Base-by-base conservation (phyloP, 2,888 invertebrate species). In the Limnephilus rhombicus region DNA sequence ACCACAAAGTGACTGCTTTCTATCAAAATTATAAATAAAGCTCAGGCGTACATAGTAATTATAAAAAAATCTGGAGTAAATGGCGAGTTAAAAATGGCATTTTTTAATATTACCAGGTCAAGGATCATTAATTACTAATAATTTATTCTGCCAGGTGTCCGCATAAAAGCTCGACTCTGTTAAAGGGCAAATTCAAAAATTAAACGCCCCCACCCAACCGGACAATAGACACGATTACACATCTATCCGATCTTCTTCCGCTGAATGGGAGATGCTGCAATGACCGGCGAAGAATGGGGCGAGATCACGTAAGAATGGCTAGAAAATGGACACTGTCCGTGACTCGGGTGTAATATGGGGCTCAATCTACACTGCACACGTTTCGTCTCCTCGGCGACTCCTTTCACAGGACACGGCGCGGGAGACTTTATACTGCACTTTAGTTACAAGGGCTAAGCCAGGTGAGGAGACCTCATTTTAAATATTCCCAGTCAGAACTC, bases 321-420 rank as follows among this genome's bases (percentile, higher is more conserved):
- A 53, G 85, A 90, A 83, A 90, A 90, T 90, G 85, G 90, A 85
- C 90, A 90, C 90, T 31, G 81, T 81, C 37, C 90, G 90, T 90
- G 90, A 90, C 90, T 49, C 9, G 85, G 37, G 41, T 90, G 90
- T 85, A 90, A n/a, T 85, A 83, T 83, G 11, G 37, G 13, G 87
- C 41, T 49, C 15, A 87, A 68, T n/a, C 68, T 68, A 68, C 68
- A 68, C 68, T 68, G 68, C 68, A 45, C 85, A 85, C 45, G 86
- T 86, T 45, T 86, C 49, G n/a, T 41, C 86, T 86, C 45, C 18
- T 24, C 34, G 68, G 37, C 80, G 37, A 80, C n/a, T 80, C 80
- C 37, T 31, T 87, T 45, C 53, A 53, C 15, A 29, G 29, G 31
- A 89, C 34, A 24, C 3, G 80, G 80, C n/a, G 37, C 24, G 3